Evolutionary conservation across 2,888 invertebrate genomes (phyloP).

Genomic region (Alloplasta piceator): DNA sequence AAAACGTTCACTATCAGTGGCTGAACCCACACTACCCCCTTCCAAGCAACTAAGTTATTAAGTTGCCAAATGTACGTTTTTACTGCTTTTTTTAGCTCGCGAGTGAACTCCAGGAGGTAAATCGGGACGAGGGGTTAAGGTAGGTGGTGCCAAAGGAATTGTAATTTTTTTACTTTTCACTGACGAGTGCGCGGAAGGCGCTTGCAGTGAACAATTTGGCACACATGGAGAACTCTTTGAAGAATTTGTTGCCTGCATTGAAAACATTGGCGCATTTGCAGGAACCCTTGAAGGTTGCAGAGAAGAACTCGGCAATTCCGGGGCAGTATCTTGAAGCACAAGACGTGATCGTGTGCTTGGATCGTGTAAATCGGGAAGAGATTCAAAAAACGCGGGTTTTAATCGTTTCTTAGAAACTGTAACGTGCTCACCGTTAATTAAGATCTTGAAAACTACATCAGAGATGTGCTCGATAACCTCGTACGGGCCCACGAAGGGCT

Average conservation of each 20-base stretch:
- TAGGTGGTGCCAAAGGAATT: neutral
- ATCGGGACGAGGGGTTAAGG: neutral
- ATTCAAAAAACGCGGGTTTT: slow-evolving; percentile 36
- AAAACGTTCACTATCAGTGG: too few species aligned
- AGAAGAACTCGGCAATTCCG: neutral
- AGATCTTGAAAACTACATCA: slow-evolving; percentile 35
- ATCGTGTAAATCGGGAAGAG: neutral
- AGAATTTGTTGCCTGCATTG: neutral
- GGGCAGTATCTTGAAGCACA: neutral
- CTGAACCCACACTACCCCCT: too few species aligned
- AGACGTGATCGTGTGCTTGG: too few species aligned
- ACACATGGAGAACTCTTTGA: too few species aligned
- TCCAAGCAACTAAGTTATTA: too few species aligned
- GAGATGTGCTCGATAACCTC: slow-evolving; percentile 38
- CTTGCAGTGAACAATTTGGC: neutral
- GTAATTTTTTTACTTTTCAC: neutral
- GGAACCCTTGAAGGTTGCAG: neutral
- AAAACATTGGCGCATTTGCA: too few species aligned
- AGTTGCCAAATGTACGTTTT: too few species aligned
- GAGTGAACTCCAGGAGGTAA: neutral
- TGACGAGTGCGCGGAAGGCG: neutral
- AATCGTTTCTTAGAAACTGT: slow-evolving; percentile 33
- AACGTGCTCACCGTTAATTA: neutral
- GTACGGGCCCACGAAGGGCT: slow-evolving; percentile 52
- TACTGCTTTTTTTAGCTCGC: too few species aligned